Evolutionary conservation across 2,113 vertebrate species (phyloP).

Genomic region (Hypocryptadius cinnamomeus): DNA sequence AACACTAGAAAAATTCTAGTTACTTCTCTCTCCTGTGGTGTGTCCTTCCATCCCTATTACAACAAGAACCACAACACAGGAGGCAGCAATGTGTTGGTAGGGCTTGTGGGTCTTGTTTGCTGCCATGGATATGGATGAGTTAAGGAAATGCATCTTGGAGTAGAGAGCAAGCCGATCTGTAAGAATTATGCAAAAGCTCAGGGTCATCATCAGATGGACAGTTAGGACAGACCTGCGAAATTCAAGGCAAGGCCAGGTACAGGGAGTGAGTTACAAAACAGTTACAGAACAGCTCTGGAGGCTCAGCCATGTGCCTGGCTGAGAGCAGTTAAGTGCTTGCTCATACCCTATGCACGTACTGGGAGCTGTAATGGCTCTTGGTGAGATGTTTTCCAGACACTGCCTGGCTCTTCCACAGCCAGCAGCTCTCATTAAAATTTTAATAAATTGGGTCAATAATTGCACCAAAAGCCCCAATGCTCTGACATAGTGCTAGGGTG

Average conservation of each 20-base stretch:
- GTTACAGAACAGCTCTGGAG: background rate
- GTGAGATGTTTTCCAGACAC: background rate
- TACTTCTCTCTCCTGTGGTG: background rate
- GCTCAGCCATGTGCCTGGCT: background rate
- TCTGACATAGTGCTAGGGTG: background rate
- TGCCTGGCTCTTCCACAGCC: background rate
- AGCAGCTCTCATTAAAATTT: background rate
- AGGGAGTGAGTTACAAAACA: background rate
- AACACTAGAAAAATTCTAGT: background rate
- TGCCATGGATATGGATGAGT: background rate
- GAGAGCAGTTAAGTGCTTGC: background rate
- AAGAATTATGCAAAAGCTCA: background rate
- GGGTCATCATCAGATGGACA: background rate
- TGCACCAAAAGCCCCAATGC: background rate
- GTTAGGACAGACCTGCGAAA: background rate
- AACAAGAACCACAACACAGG: background rate
- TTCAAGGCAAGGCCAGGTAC: background rate
- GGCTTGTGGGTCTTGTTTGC: background rate
- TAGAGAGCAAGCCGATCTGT: background rate
- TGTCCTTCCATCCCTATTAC: background rate
- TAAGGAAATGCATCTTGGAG: background rate
- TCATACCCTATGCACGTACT: background rate
- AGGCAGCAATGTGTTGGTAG: background rate
- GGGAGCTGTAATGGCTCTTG: background rate
- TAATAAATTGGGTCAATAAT: constrained; percentile 12